Evolutionary conservation across 2,113 vertebrate species (phyloP).

Genomic region (Melanotaenia duboulayi): DNA sequence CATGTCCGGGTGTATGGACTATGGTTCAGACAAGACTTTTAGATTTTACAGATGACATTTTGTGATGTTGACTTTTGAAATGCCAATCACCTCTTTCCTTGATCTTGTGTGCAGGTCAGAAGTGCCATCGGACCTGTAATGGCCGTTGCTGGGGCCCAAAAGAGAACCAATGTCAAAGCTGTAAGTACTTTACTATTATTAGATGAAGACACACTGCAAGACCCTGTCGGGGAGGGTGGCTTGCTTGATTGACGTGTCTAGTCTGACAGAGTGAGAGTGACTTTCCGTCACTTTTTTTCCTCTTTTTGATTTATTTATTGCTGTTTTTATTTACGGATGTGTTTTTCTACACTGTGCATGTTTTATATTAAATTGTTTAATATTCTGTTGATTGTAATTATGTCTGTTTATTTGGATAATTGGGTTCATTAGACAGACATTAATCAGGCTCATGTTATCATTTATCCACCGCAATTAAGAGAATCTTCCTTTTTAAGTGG

Average conservation of each 20-base stretch:
- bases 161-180: constrained; percentile 92
- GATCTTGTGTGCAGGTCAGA: constrained; percentile 86
- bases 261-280: neutral
- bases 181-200: constrained; percentile 84
- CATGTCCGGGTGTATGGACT: neutral
- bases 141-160: constrained; percentile 97
- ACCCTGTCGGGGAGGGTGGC: neutral
- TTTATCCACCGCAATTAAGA: too few species aligned
- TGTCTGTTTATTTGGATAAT: too few species aligned
- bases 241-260: neutral
- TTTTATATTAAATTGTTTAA: too few species aligned
- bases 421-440: too few species aligned
- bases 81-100: constrained; percentile 19
- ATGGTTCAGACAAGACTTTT: neutral
- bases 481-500: too few species aligned
- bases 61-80: constrained; percentile 22
- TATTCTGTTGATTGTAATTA: too few species aligned
- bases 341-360: too few species aligned
- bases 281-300: too few species aligned
- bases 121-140: constrained; percentile 93
- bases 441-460: too few species aligned
- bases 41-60: constrained; percentile 10
- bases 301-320: too few species aligned
- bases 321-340: too few species aligned
- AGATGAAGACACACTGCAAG: neutral